phyloP scores from a whole-genome alignment of 2,888 invertebrate genomes.

The Tetragnatha montana region DNA sequence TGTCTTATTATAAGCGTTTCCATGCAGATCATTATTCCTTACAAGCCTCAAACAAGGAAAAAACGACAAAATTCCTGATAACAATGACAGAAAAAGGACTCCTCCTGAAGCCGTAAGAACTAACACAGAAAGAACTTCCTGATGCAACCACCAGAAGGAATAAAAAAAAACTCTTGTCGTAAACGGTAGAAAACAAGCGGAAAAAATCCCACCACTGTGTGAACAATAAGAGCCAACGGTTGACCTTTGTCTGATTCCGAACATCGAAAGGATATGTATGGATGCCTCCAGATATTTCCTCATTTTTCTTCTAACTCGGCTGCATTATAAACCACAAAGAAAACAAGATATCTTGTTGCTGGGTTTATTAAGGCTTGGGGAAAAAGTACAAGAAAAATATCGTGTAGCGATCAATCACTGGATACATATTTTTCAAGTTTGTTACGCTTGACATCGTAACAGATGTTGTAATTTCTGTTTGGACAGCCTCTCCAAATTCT shows the following conservation, averaged over 20 bases:
- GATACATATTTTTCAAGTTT: background rate
- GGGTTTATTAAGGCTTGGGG: background rate
- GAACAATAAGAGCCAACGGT: slow-evolving; percentile 34
- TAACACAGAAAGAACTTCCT: background rate
- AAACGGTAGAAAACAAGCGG: slow-evolving; percentile 11
- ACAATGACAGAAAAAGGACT: background rate
- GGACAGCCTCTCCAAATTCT: background rate
- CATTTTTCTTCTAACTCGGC: background rate
- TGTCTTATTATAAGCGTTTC: background rate
- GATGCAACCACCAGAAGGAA: background rate
- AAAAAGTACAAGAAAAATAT: background rate
- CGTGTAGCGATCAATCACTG: background rate
- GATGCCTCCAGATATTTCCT: background rate
- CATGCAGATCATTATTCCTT: background rate
- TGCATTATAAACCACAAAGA: background rate
- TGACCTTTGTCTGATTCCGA: slow-evolving; percentile 22
- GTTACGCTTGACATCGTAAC: background rate
- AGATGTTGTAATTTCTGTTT: background rate
- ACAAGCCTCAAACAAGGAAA: background rate
- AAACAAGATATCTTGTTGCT: background rate
- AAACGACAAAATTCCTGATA: background rate
- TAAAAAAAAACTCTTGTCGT: background rate
- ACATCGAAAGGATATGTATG: background rate
- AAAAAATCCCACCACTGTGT: slow-evolving; percentile 21
- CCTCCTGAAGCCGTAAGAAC: background rate